Evolutionary conservation across 2,888 invertebrate genomes (phyloP).

Genomic region (Taenaris catops): DNA sequence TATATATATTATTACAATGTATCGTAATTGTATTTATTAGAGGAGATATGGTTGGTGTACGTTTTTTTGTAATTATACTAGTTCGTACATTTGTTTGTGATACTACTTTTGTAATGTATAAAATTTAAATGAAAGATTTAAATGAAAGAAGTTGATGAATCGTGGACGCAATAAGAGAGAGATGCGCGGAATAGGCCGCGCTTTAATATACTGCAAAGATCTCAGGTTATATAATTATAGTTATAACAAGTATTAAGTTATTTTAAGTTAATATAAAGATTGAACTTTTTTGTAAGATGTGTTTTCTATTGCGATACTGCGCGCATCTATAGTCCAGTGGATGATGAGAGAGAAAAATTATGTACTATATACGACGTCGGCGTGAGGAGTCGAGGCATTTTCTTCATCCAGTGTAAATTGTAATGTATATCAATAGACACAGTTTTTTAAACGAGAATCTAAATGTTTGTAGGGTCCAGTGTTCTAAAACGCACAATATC

Average conservation of each 20-base stretch:
- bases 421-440: slow-evolving; percentile 71
- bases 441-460: slow-evolving; percentile 72
- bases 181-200: slow-evolving; percentile 25
- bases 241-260: slow-evolving; percentile 79
- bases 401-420: slow-evolving; percentile 72
- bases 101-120: slow-evolving; percentile 80
- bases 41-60: slow-evolving; percentile 60
- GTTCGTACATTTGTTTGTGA: slow-evolving; percentile 81
- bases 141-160: slow-evolving; percentile 53
- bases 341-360: slow-evolving; percentile 36
- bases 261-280: slow-evolving; percentile 77
- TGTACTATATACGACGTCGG: slow-evolving; percentile 53
- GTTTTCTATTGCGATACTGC: slow-evolving; percentile 59
- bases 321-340: slow-evolving; percentile 54
- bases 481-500: slow-evolving; percentile 77
- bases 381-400: slow-evolving; percentile 59
- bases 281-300: slow-evolving; percentile 75
- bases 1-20: slow-evolving; percentile 61
- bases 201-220: slow-evolving; percentile 63
- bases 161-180: slow-evolving; percentile 45
- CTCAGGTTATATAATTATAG: slow-evolving; percentile 77
- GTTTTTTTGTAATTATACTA: slow-evolving; percentile 75
- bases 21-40: slow-evolving; percentile 73
- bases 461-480: slow-evolving; percentile 79
- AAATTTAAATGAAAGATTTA: slow-evolving; percentile 72